Evolutionary conservation across 2,113 vertebrate species (phyloP).

Genomic region (Platanista minor): DNA sequence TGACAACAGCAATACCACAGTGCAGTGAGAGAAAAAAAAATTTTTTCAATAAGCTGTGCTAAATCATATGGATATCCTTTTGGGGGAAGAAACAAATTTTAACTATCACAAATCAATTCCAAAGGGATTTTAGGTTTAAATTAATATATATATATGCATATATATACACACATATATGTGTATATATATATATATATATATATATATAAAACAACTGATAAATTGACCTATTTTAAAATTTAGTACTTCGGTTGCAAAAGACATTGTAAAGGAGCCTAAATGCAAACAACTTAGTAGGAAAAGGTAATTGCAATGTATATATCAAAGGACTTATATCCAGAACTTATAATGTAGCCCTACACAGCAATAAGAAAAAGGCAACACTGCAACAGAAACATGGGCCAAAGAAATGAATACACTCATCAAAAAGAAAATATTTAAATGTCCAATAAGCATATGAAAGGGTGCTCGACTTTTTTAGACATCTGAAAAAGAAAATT

Average conservation of each 20-base stretch:
- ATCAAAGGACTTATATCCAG: background rate
- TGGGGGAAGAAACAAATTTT: background rate
- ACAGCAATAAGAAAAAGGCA: background rate
- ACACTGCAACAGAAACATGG: background rate
- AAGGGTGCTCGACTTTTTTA: background rate
- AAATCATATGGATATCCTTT: background rate
- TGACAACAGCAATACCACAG: background rate
- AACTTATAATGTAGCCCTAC: background rate
- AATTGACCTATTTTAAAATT: background rate
- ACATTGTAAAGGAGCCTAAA: background rate
- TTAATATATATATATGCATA: background rate
- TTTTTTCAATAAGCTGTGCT: background rate
- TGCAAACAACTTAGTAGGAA: background rate
- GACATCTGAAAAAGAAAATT: background rate
- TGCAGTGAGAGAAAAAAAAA: background rate
- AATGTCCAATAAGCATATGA: background rate
- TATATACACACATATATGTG: background rate
- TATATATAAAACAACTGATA: background rate
- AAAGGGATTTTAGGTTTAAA: background rate
- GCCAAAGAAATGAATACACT: background rate
- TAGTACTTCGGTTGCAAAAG: background rate
- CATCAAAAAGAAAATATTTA: background rate
- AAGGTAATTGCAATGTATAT: background rate
- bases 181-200: background rate
- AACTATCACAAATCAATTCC: background rate